Percentiles rank a stretch among this genome's conserved stretches.
These are phyloP conservation scores for Dysmachus trigonus DNA, from an alignment of 2,888 invertebrate species.

Conservation along the genomic window DNA sequence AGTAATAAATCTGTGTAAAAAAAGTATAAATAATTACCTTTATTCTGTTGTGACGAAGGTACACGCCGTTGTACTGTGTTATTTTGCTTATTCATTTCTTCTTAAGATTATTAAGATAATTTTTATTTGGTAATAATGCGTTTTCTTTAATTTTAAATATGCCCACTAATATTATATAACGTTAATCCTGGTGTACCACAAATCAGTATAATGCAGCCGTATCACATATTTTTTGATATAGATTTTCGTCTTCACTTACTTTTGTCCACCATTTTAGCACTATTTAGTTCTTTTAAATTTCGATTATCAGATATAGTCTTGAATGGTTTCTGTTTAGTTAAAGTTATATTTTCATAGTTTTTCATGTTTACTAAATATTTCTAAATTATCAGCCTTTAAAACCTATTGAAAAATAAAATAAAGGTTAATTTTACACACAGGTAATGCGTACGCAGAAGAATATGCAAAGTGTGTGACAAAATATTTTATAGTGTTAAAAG, in stretches of 20 bases:
- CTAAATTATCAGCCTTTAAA: not conserved
- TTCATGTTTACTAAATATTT: not conserved
- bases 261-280: constrained; percentile 1
- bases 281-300: not conserved
- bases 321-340: not conserved
- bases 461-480: not conserved
- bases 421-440: not conserved
- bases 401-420: not conserved
- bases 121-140: constrained; percentile 27
- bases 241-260: not conserved
- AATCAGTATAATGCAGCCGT: not conserved
- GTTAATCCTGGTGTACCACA: not conserved
- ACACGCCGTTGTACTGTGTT: constrained; percentile 69
- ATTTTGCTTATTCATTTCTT: constrained; percentile 50
- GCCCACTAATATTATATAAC: not conserved
- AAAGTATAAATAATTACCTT: constrained; percentile 58
- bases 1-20: not conserved
- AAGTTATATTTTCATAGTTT: not conserved
- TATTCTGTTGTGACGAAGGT: constrained; percentile 64
- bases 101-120: constrained; percentile 35
- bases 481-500: not conserved
- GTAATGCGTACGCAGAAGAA: not conserved
- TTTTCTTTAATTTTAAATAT: not conserved
- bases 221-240: not conserved
- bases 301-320: not conserved